Percentiles rank a stretch among this genome's conserved stretches.
Evolutionary conservation across 2,888 invertebrate species (phyloP).

Genomic region (Amblyjoppa proteus): DNA sequence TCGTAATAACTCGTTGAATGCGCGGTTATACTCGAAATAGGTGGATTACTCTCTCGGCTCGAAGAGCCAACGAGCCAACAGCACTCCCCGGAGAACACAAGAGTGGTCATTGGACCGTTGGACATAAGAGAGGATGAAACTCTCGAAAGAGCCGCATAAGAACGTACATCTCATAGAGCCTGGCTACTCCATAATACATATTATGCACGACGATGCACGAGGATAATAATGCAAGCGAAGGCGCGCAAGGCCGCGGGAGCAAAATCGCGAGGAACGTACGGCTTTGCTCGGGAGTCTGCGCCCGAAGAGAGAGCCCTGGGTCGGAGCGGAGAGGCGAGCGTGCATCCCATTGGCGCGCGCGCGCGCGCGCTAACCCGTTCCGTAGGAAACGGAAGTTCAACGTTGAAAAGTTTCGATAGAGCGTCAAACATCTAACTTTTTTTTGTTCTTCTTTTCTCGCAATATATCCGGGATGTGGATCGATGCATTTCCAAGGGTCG

Average conservation of each 20-base stretch:
- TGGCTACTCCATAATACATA: slow-evolving; percentile 57
- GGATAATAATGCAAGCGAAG: slow-evolving; percentile 61
- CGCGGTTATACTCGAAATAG: slow-evolving; percentile 44
- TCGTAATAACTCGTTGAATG: slow-evolving; percentile 26
- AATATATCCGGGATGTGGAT: slow-evolving; percentile 37
- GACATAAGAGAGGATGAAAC: slow-evolving; percentile 48
- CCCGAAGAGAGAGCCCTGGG: not conserved
- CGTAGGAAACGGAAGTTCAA: slow-evolving; percentile 58
- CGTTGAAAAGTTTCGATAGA: slow-evolving; percentile 56
- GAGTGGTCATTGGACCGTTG: slow-evolving; percentile 44
- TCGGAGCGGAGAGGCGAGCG: slow-evolving; percentile 6
- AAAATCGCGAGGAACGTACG: slow-evolving; percentile 28
- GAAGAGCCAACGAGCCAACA: not conserved
- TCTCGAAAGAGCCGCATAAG: slow-evolving; percentile 37
- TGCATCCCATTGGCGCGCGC: slow-evolving; percentile 14
- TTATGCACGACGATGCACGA: slow-evolving; percentile 55
- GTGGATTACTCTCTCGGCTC: slow-evolving; percentile 32
- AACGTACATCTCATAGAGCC: not conserved
- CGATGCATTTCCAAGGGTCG: slow-evolving; percentile 18
- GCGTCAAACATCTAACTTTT: slow-evolving; percentile 4
- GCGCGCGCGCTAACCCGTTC: slow-evolving; percentile 44
- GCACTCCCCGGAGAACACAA: slow-evolving; percentile 17
- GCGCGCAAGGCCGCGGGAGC: slow-evolving; percentile 62
- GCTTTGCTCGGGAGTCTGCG: not conserved
- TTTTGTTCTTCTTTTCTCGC: not conserved